phyloP scores from a whole-genome alignment of 2,797 vertebrate genomes.

The Pseudochaenichthys georgianus region DNA sequence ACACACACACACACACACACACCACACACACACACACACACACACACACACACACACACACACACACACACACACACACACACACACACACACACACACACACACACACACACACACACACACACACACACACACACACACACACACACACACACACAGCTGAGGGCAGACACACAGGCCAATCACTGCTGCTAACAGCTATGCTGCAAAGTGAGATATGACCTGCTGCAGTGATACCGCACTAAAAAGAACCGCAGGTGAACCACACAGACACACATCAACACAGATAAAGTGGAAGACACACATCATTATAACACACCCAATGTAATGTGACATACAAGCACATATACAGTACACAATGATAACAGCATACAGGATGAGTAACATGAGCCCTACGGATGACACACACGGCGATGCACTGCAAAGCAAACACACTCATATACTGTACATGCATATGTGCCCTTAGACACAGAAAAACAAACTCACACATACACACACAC shows the following conservation, averaged over 20 bases:
- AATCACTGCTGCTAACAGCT: slow-evolving; percentile 62
- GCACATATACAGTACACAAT: slow-evolving; percentile 1
- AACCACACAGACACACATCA: neutral
- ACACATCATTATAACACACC: slow-evolving; percentile 18
- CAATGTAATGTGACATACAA: slow-evolving; percentile 3
- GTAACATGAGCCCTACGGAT: neutral
- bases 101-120: too few relatives aligned
- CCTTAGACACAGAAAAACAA: neutral
- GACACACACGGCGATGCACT: slow-evolving; percentile 4
- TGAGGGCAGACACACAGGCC: slow-evolving; percentile 18
- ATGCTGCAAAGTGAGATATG: slow-evolving; percentile 62
- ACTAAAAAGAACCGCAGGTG: slow-evolving; percentile 37
- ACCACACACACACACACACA: too few relatives aligned
- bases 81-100: too few relatives aligned
- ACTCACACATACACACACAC: neutral
- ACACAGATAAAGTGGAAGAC: slow-evolving; percentile 12
- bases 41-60: too few relatives aligned
- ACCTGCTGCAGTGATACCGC: slow-evolving; percentile 55
- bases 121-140: too few relatives aligned
- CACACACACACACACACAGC: slow-evolving; percentile 1
- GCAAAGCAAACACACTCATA: slow-evolving; percentile 6
- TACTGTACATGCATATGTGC: neutral
- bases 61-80: too few relatives aligned
- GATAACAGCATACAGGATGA: slow-evolving; percentile 7
- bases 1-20: too few relatives aligned